Base-by-base conservation (phyloP, 2,797 vertebrate species). In the Galago senegalensis region DNA sequence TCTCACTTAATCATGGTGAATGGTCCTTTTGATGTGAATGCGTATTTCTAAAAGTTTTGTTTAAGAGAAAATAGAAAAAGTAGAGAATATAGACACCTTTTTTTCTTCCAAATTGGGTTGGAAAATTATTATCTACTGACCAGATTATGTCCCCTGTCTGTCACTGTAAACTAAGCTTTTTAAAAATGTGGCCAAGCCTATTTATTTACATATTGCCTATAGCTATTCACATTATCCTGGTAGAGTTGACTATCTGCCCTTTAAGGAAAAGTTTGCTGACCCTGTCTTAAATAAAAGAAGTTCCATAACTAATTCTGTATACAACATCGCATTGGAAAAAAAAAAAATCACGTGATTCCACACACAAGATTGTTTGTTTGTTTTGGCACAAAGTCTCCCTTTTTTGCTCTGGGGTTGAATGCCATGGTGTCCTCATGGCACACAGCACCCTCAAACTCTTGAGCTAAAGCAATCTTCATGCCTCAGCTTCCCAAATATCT, bases 141-240 rank as follows among this genome's bases (percentile, higher is more conserved):
- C 21, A 56, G 31, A 65, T 84, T 17, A 46, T 14, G 14, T 10
- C 16, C 23, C 7, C 34, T 61, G 9, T 11, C 6, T 80, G 1
- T 92, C 91, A 82, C 56, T 79, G 23, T 72, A 61, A 86, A 46
- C 31, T 58, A 58, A 56, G 31, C 81, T 94, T 84, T 40, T 34
- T 80, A 53, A 40, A 14, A 61, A 16, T 17, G 16, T 5, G 70
- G 5, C 3, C 37, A 37, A 1, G 1, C 25, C 29, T 11, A 37
- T 7, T 31, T 6, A n/a, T 75, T 81, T 72, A 29, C 0, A 7
- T 27, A 18, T 37, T 91, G 3, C 56, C 21, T 70, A 5, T 29
- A 29, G 43, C 1, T 29, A 2, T 31, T 76, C 5, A 25, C 8
- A 73, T 43, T 43, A 73, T 4, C 43, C 5, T 34, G 12, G 5